Conservation (phyloP, 2,113 vertebrate species). For the Amphilophus citrinellus region DNA sequence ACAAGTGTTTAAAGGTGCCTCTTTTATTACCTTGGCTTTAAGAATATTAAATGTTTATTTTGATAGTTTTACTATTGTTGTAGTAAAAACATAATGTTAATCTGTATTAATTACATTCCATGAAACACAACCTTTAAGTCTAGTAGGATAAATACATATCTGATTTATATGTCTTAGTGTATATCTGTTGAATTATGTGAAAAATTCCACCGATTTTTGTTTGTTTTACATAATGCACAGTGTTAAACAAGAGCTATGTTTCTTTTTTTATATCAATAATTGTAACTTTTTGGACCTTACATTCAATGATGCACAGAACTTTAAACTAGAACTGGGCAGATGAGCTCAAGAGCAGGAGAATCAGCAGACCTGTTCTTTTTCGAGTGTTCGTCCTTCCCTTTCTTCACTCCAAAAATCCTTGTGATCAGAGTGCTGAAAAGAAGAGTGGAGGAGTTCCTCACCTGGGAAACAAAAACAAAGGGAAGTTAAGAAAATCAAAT, state of each 20-base stretch:
- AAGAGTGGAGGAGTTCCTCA: slow-evolving; percentile 96
- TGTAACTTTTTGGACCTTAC: neutral
- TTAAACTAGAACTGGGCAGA: neutral
- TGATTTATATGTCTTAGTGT: neutral
- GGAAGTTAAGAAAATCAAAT: neutral
- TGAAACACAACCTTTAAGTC: neutral
- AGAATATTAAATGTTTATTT: neutral
- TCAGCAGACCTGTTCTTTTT: slow-evolving; percentile 93
- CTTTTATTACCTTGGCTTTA: neutral
- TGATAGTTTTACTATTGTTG: neutral
- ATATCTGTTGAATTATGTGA: neutral
- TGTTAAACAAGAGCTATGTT: neutral
- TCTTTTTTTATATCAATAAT: neutral
- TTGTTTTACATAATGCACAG: neutral
- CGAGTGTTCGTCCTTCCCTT: slow-evolving; percentile 92
- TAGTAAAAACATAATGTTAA: neutral
- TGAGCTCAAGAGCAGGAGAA: neutral
- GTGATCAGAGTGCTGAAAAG: slow-evolving; percentile 98
- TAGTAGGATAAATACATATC: neutral
- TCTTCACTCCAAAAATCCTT: slow-evolving; percentile 97
- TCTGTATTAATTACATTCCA: neutral
- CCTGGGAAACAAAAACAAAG: slow-evolving; percentile 76
- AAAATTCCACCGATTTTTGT: neutral
- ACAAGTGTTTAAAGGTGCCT: neutral
- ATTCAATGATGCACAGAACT: neutral